These are phyloP conservation scores for Ptyas mucosa DNA, from an alignment of 2,113 vertebrate species.

Conservation along the genomic window DNA sequence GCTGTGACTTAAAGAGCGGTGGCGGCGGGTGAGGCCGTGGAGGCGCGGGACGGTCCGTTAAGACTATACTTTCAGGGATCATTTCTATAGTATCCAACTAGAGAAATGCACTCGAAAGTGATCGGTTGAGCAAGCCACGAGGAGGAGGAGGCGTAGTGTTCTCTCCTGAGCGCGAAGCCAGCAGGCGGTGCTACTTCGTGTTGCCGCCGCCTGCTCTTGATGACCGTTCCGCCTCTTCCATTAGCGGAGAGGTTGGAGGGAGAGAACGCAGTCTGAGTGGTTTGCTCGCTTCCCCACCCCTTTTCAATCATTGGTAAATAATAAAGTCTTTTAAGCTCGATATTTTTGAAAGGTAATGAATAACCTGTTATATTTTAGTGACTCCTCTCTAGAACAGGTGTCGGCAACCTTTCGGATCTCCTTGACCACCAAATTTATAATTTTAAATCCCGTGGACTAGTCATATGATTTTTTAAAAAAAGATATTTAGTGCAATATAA, in stretches of 20 bases:
- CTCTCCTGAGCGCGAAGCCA: constrained; percentile 44
- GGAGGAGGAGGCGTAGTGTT: constrained; percentile 36
- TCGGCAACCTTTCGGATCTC: too few relatives aligned
- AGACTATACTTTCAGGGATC: constrained; percentile 49
- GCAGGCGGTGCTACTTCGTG: neutral
- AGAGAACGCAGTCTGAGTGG: constrained; percentile 51
- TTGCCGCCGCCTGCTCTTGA: constrained; percentile 9
- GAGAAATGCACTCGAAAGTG: constrained; percentile 32
- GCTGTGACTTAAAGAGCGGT: rapidly evolving
- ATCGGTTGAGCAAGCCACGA: constrained; percentile 27
- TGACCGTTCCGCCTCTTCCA: constrained; percentile 27
- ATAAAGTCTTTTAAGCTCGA: too few relatives aligned
- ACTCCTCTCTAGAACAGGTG: too few relatives aligned
- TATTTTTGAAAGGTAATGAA: too few relatives aligned
- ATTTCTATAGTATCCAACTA: constrained; percentile 49
- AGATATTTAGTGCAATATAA: too few relatives aligned
- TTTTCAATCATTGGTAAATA: neutral
- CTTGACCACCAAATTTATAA: too few relatives aligned
- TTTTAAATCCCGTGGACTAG: too few relatives aligned
- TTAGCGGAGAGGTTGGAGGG: neutral
- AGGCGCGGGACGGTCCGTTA: rapidly evolving
- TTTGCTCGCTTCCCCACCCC: neutral
- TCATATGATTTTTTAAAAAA: too few relatives aligned
- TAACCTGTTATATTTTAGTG: too few relatives aligned
- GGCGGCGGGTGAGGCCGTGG: rapidly evolving